Evolutionary conservation across 2,113 vertebrate species (phyloP).

Genomic region (Menura novaehollandiae): DNA sequence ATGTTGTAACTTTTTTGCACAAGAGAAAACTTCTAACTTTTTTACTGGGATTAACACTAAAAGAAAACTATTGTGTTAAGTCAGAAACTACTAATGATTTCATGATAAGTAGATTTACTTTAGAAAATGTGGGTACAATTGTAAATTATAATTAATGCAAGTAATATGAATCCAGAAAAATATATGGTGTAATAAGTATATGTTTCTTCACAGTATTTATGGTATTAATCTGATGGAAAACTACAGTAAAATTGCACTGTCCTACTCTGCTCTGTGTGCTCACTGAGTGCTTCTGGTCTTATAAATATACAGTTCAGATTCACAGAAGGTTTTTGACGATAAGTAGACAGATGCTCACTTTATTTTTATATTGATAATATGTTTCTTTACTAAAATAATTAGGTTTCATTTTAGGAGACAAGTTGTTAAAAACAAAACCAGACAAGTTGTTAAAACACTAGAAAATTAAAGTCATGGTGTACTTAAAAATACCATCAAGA

Average conservation of each 20-base stretch:
- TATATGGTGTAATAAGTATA: neutral
- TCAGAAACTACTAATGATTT: neutral
- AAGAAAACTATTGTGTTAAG: neutral
- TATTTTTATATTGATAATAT: slow-evolving; percentile 48
- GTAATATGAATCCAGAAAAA: neutral
- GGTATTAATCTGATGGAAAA: neutral
- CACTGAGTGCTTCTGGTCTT: neutral
- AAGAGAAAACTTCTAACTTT: neutral
- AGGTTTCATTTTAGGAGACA: slow-evolving; percentile 37
- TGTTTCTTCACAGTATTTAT: neutral
- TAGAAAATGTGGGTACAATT: neutral
- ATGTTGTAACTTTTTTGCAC: neutral
- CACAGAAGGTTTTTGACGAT: slow-evolving; percentile 22
- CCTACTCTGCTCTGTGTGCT: neutral
- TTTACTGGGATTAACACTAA: neutral
- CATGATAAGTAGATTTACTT: neutral
- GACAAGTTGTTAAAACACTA: slow-evolving; percentile 49
- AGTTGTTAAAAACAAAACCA: slow-evolving; percentile 57
- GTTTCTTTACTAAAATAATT: slow-evolving; percentile 55
- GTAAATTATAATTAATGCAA: neutral
- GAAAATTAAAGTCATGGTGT: slow-evolving; percentile 3
- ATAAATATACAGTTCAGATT: slow-evolving; percentile 13
- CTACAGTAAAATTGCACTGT: neutral
- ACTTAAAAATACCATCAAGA: slow-evolving; percentile 37
- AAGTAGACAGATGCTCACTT: slow-evolving; percentile 45